Evolutionary conservation across 2,888 invertebrate genomes (phyloP).

Genomic region (Drosophila demipolita): DNA sequence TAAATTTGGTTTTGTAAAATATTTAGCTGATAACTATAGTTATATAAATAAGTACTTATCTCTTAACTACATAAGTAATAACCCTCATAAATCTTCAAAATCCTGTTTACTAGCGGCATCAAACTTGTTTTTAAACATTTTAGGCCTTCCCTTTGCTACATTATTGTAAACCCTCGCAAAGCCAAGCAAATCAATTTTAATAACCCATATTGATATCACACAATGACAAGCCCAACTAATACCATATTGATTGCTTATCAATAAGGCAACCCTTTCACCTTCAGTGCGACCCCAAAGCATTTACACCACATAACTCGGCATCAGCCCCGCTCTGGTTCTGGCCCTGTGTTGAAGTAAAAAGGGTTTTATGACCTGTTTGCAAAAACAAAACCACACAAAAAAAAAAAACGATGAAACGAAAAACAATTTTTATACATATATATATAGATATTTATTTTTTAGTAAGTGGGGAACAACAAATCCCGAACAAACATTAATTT

Average conservation of each 20-base stretch:
- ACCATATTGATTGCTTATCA: slow-evolving; percentile 75
- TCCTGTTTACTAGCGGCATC: background rate
- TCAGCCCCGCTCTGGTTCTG: slow-evolving; percentile 34
- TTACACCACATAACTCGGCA: slow-evolving; percentile 78
- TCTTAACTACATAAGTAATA: background rate
- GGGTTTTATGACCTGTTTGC: slow-evolving; percentile 79
- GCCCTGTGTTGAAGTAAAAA: slow-evolving; percentile 77
- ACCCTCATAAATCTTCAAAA: background rate
- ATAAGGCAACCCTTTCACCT: slow-evolving; percentile 54
- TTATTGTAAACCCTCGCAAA: slow-evolving; percentile 9
- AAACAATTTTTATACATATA: slow-evolving; percentile 30
- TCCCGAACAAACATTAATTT: slow-evolving; percentile 81
- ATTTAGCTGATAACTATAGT: background rate
- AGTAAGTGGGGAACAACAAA: slow-evolving; percentile 62
- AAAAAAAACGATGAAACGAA: slow-evolving; percentile 24
- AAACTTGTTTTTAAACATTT: background rate
- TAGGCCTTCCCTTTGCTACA: background rate
- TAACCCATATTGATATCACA: slow-evolving; percentile 63
- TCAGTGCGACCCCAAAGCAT: slow-evolving; percentile 43
- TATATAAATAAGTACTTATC: background rate
- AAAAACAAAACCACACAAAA: slow-evolving; percentile 30
- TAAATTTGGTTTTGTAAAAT: background rate
- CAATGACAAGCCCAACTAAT: slow-evolving; percentile 76
- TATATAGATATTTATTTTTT: slow-evolving; percentile 35
- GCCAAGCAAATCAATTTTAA: slow-evolving; percentile 57